Base-by-base conservation (phyloP, 2,888 invertebrate genomes). In the Pterostichus madidus region DNA sequence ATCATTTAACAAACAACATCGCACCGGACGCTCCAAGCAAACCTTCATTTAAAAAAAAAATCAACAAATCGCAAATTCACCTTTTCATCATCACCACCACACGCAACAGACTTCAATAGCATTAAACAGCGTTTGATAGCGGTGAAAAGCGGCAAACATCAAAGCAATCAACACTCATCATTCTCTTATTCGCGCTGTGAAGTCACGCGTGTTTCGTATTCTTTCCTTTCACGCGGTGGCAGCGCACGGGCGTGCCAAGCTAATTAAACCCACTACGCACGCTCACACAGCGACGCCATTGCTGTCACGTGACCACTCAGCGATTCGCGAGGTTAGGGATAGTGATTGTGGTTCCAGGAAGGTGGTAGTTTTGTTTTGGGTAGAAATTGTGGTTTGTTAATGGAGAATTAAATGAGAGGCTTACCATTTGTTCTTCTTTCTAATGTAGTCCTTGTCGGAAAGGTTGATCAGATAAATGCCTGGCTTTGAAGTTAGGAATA, bases 401-500 rank as follows among this genome's bases (percentile, higher is more conserved):
- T 79, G 64, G 17, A 10, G n/a, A 61, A 39, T 68, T 75, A 81
- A 73, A 75, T 39, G 15, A 75, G 24, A 2, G 7, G 91, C 93
- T 90, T 91, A 96, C 98, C 98, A 99, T 92, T 99, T 99, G 89
- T 99, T 99, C 92, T 99, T 99, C 92, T 99, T 99, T 87, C 98
- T 94, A 87, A 98, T 97, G 90, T 97, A 99, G 91, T 99, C 99
- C 90, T 98, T 98, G 90, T 99, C 98, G 0, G 99, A 96, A 84
- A 99, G 92, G 91, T 99, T 99, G 7, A 99, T 95, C 86, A 99
- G 92, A 90, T 99, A 99, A 86, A 99, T 95, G 83, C 97, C 96
- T 0, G 99, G 99, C 90, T 99, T 99, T 0, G 99, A 96, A 10
- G 99, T 99, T 85, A 99, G 91, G 89, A 99, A 98, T 85, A 99